Percentiles rank a stretch among this genome's conserved stretches.
These are phyloP conservation scores for Drepana arcuata DNA, from an alignment of 1,140 invertebrate species.

Conservation along the genomic window DNA sequence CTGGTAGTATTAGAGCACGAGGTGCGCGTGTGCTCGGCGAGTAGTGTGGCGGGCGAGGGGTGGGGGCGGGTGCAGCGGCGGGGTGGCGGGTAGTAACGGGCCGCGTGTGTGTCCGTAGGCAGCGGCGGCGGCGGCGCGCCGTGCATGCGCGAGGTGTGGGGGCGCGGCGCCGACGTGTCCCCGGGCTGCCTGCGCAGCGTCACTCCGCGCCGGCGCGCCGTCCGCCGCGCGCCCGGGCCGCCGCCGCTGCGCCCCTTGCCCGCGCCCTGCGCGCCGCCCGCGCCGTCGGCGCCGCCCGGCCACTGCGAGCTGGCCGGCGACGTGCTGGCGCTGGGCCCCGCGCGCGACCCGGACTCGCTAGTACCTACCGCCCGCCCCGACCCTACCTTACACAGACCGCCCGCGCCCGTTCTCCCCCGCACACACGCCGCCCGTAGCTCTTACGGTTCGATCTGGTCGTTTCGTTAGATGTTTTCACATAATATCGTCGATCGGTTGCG, in stretches of 20 bases:
- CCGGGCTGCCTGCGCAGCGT: conserved; percentile 66
- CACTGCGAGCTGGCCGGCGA: conserved; percentile 75
- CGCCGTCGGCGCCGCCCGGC: conserved; percentile 8
- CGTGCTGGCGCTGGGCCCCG: conserved; percentile 45
- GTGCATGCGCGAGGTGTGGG: conserved; percentile 50
- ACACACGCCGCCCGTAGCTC: no score
- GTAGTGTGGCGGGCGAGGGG: neutral
- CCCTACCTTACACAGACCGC: no score
- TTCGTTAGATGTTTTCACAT: no score
- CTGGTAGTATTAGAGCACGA: no score
- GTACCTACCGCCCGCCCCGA: no score
- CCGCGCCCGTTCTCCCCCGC: no score
- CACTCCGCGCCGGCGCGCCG: conserved; percentile 46
- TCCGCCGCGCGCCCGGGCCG: conserved; percentile 37
- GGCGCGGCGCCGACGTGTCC: conserved; percentile 51
- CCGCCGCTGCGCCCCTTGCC: conserved; percentile 50
- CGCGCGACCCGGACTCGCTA: conserved; percentile 32
- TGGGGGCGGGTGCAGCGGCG: conserved; percentile 2
- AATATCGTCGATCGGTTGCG: no score
- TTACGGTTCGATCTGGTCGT: no score
- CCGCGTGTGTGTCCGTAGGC: conserved; percentile 39
- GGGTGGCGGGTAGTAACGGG: conserved; percentile 39
- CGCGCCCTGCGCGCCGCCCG: conserved; percentile 28
- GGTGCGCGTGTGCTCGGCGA: neutral
- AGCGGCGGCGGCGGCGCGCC: conserved; percentile 51